A percentile compares a stretch with the other conserved stretches of the same genome.
These are phyloP conservation scores for Sarcophaga caerulescens DNA, from an alignment of 2,888 invertebrate genomes.

Conservation along the genomic window DNA sequence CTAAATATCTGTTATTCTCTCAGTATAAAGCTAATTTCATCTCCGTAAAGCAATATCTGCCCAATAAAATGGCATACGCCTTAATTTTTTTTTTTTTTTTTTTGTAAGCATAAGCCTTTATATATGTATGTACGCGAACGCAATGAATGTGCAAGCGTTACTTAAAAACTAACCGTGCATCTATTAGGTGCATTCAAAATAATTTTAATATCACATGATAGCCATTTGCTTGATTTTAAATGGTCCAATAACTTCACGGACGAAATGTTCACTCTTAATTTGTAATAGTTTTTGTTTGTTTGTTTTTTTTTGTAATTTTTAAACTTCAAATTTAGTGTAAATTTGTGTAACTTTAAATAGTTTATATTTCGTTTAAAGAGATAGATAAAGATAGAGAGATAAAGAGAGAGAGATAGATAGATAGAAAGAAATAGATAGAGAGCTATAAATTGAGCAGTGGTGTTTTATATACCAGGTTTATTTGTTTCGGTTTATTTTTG, in stretches of 20 bases:
- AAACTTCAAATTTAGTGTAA: no score
- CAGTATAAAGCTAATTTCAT: no score
- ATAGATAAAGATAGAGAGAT: no score
- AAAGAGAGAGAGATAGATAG: no score
- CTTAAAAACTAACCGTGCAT: neutral
- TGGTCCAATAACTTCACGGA: neutral
- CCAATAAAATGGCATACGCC: no score
- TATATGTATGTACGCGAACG: neutral
- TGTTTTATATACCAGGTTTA: slow-evolving; percentile 24
- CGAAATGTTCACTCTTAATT: neutral
- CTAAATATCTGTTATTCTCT: no score
- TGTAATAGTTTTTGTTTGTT: no score
- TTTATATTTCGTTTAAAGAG: no score
- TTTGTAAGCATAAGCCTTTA: neutral
- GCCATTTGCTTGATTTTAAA: neutral
- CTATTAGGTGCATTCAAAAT: neutral
- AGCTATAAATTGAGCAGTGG: slow-evolving; percentile 6
- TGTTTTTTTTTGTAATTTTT: no score
- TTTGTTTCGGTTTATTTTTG: neutral
- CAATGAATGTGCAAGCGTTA: neutral
- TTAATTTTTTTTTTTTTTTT: neutral
- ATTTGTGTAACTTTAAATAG: no score
- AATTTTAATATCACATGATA: neutral
- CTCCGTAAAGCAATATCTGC: no score
- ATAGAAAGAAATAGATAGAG: neutral